Conservation (phyloP, 2,797 vertebrate species). For the Crypturellus tataupa region DNA sequence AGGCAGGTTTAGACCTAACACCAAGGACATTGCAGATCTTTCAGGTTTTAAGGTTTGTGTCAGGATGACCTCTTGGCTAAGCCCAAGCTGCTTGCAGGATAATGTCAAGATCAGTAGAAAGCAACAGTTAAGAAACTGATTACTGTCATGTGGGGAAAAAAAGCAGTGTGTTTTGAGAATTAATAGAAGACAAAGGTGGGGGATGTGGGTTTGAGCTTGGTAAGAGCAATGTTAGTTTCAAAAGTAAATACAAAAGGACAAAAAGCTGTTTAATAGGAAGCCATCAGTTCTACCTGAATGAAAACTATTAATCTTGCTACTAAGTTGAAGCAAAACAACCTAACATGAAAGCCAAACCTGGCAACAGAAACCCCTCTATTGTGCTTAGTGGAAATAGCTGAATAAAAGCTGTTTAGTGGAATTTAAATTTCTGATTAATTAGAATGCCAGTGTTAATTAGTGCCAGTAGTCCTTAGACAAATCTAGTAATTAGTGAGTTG, state of each 20-base stretch:
- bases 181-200: neutral
- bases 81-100: neutral
- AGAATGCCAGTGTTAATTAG: slow-evolving; percentile 74
- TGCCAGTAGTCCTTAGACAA: slow-evolving; percentile 64
- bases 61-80: neutral
- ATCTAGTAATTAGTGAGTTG: slow-evolving; percentile 58
- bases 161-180: neutral
- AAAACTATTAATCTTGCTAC: slow-evolving; percentile 40
- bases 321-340: slow-evolving; percentile 8
- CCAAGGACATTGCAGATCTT: neutral
- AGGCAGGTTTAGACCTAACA: neutral
- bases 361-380: neutral
- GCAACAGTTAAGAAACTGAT: neutral
- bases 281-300: slow-evolving; percentile 17
- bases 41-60: neutral
- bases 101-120: neutral
- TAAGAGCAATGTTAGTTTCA: neutral
- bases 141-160: neutral
- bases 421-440: slow-evolving; percentile 72
- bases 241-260: neutral
- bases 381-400: slow-evolving; percentile 47
- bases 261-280: slow-evolving; percentile 42
- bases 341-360: neutral
- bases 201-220: neutral
- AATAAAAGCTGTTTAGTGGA: slow-evolving; percentile 32